These are phyloP conservation scores for Myotis vivesi DNA, from an alignment of 2,797 vertebrate genomes.

Conservation along the genomic window DNA sequence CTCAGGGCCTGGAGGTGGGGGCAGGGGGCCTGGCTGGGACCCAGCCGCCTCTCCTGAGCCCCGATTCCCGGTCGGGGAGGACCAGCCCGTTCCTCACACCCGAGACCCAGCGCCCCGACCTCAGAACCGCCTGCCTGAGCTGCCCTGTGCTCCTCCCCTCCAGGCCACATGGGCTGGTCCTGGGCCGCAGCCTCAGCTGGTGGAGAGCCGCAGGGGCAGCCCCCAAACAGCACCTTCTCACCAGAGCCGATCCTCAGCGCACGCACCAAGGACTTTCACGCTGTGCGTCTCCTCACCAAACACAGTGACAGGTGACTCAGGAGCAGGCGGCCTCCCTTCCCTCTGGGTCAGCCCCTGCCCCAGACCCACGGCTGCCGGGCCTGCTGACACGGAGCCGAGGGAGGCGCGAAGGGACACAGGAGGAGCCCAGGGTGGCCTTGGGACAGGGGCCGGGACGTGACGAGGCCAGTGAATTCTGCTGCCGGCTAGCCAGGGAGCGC, in stretches of 20 bases:
- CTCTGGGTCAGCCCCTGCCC: slow-evolving; percentile 62
- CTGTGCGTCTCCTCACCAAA: too few relatives aligned
- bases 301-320: slow-evolving; percentile 2
- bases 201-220: slow-evolving; percentile 36
- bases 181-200: background rate
- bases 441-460: slow-evolving; percentile 70
- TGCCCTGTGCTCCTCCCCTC: background rate
- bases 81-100: background rate
- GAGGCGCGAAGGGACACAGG: slow-evolving; percentile 50
- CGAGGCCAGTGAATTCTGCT: slow-evolving; percentile 40
- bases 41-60: background rate
- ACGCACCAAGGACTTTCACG: slow-evolving; percentile 16
- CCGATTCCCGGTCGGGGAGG: background rate
- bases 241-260: slow-evolving; percentile 25
- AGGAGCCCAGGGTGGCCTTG: slow-evolving; percentile 54
- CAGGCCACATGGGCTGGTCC: background rate
- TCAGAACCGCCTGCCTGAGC: background rate
- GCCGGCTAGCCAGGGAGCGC: slow-evolving; percentile 62
- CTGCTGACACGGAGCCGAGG: slow-evolving; percentile 31
- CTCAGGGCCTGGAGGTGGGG: background rate
- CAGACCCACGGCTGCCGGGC: slow-evolving; percentile 53
- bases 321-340: background rate
- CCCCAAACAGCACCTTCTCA: slow-evolving; percentile 30
- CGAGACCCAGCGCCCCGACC: slow-evolving; percentile 25
- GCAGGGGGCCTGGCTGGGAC: background rate